Conservation (phyloP, 1,140 invertebrate species). For the Trialeurodes vaporariorum region DNA sequence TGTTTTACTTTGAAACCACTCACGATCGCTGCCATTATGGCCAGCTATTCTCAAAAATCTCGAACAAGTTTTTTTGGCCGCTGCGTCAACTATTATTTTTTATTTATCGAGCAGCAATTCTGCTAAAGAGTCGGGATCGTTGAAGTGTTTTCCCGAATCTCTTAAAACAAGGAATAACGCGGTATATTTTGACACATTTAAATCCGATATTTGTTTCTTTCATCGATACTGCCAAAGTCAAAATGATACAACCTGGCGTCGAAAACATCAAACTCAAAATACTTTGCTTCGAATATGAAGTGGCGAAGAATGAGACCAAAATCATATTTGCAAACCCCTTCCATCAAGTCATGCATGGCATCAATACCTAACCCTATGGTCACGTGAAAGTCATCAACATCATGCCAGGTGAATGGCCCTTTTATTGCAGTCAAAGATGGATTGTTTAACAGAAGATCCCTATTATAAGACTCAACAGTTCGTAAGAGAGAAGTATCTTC, state of each 20-base stretch:
- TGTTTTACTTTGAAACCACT: too few species aligned
- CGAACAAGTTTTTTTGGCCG: too few species aligned
- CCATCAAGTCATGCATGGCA: slow-evolving; percentile 38
- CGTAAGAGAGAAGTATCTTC: slow-evolving; percentile 12
- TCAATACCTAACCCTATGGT: slow-evolving; percentile 8
- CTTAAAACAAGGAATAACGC: too few species aligned
- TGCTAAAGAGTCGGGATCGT: too few species aligned
- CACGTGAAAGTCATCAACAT: slow-evolving; percentile 12
- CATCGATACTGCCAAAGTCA: neutral
- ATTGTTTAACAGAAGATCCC: slow-evolving; percentile 10
- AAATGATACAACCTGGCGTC: slow-evolving; percentile 1
- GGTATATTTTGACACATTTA: too few species aligned
- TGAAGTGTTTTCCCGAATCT: too few species aligned
- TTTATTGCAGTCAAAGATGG: slow-evolving; percentile 13
- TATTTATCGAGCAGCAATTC: too few species aligned
- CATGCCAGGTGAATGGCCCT: slow-evolving; percentile 20
- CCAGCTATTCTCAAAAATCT: too few species aligned
- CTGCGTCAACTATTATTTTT: too few species aligned
- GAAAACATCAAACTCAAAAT: slow-evolving; percentile 2
- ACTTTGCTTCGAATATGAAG: slow-evolving; percentile 2
- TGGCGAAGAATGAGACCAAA: neutral
- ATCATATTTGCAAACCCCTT: slow-evolving; percentile 30
- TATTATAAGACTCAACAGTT: slow-evolving; percentile 16
- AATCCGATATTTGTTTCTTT: neutral
- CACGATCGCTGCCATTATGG: too few species aligned